Base-by-base conservation (phyloP, 2,888 invertebrate genomes). In the Philonicus albiceps region DNA sequence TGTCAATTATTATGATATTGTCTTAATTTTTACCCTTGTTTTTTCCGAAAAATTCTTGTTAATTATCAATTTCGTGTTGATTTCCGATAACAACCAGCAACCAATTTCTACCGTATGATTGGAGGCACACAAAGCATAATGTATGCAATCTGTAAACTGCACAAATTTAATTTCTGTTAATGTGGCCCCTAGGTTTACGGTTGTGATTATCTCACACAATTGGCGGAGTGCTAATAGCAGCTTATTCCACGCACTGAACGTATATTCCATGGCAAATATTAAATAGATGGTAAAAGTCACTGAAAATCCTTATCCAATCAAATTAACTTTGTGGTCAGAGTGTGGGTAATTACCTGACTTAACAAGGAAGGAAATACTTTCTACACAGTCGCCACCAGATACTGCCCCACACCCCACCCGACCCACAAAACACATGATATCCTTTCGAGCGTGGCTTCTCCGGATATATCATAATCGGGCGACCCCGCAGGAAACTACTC, bases 291-390 rank as follows among this genome's bases (percentile, higher is more conserved):
- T 49, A 53, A 53, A 53, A 53, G 49, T 16, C 55, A 53, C 27
- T 27, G 53, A 53, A 78, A 49, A 37, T 27, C 49, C 27, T 80
- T 80, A 53, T 53, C 80, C 80, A 80, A 80, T 80, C 80, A 31
- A 80, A 80, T 37, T 53, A 53, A 53, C 27, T 34, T 11, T 7
- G 64, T 64, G 27, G 19, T 64, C 30, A 34, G 31, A 6, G 49
- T 31, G 53, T 30, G 80, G 49, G 80, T 53, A 53, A 30, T n/a
- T 40, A 76, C 19, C n/a, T 16, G n/a, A 22, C 40, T 37, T 74
- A 76, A 76, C 76, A 40, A 22, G 76, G 40, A 40, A 76, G 76
- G 76, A 76, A 76, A 76, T 76, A 76, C 37, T 76, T 76, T 40
- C 76, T 76, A 22, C 76, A n/a, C 64, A 8, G 2, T 37, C 37